phyloP scores from a whole-genome alignment of 2,113 vertebrate species.

The Psittacus erithacus region DNA sequence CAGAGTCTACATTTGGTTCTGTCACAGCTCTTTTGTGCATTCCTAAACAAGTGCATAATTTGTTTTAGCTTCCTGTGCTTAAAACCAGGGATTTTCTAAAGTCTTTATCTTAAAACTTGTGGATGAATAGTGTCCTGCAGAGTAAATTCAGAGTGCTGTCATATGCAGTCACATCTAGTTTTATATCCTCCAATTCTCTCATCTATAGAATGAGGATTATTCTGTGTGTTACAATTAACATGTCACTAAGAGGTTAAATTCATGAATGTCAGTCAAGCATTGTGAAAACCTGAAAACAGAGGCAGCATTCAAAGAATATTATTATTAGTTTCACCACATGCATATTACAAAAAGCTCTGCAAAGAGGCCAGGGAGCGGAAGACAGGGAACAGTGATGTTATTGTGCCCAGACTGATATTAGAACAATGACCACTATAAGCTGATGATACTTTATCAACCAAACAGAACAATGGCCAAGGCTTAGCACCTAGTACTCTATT shows the following conservation, averaged over 20 bases:
- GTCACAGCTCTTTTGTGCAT: rapidly evolving
- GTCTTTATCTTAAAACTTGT: background rate
- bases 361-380: background rate
- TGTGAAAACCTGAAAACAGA: background rate
- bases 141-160: background rate
- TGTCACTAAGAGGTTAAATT: background rate
- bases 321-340: background rate
- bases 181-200: background rate
- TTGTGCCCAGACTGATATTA: background rate
- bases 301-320: background rate
- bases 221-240: background rate
- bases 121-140: background rate
- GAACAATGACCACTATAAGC: background rate
- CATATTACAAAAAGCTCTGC: background rate
- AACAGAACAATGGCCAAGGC: background rate
- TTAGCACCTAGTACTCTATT: background rate
- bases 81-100: background rate
- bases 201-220: background rate
- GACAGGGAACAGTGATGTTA: background rate
- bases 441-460: background rate
- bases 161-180: background rate
- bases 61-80: background rate
- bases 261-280: background rate
- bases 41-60: background rate
- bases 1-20: background rate